Evolutionary conservation across 1,140 invertebrate species (phyloP).

Genomic region (Dreissena rostriformis): DNA sequence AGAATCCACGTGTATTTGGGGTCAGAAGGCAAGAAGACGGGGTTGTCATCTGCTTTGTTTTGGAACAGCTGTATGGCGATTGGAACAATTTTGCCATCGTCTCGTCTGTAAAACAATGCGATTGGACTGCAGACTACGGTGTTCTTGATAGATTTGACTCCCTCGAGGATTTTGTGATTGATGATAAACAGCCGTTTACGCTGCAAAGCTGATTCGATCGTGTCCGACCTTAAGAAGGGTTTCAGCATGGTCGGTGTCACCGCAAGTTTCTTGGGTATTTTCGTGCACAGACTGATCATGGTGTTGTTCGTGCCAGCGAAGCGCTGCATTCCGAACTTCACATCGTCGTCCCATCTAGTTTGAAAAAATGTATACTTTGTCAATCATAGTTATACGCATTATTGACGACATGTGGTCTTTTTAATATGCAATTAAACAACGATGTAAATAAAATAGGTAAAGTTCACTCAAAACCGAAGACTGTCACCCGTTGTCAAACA

Average conservation of each 20-base stretch:
- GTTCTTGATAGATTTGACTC: not conserved
- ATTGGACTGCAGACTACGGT: constrained; percentile 74
- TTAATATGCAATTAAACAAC: not conserved
- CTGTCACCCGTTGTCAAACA: not conserved
- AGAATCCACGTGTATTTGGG: constrained; percentile 81
- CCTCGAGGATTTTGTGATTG: constrained; percentile 45
- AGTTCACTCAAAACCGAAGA: not conserved
- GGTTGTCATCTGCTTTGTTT: constrained; percentile 73
- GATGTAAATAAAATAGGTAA: not conserved
- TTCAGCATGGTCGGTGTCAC: constrained; percentile 42
- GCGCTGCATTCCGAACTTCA: constrained; percentile 70
- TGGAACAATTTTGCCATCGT: constrained; percentile 75
- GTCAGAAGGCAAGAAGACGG: constrained; percentile 82
- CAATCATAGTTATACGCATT: not conserved
- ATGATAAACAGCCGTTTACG: constrained; percentile 42
- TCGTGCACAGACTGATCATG: constrained; percentile 76
- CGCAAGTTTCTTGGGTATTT: constrained; percentile 76
- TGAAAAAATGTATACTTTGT: not conserved
- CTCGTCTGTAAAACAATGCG: constrained; percentile 79
- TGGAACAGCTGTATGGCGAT: constrained; percentile 81
- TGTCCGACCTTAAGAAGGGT: constrained; percentile 39
- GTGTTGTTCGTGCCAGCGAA: constrained; percentile 61
- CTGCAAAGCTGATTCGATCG: constrained; percentile 17
- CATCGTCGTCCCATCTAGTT: constrained; percentile 74
- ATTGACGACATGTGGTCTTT: not conserved